Evolutionary conservation across 1,140 invertebrate species (phyloP), one percentile per base, ranked within the genome.

Genomic region (Matsumurasca onukii): DNA sequence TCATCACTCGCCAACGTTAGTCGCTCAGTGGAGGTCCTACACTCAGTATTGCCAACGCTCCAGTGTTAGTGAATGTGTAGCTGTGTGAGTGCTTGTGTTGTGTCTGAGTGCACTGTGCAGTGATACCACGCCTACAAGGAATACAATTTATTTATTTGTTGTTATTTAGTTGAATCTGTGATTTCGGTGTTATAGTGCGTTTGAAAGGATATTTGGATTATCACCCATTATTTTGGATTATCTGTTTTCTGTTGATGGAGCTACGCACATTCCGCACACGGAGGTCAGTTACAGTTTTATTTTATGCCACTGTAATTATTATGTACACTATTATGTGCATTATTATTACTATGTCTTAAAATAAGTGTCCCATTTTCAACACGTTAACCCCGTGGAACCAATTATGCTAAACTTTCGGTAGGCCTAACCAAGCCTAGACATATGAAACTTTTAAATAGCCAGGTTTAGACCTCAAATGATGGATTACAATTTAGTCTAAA

Each of bases 221-320:
- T 13, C 55, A 27, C 55, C 62, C 62, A 31, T 45, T 65, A 65
- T 45, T 65, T 65, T 65, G 62, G 62, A 65, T 59, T 48, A 65
- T 45, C 62, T 65, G 62, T 59, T 65, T 45, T 27, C 34, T 45
- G 62, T 65, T 65, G 39, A 65, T 65, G 62, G 62, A 65, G 62
- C 62, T 31, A 31, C 31, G 31, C 62, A 45, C 27, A 65, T 65
- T 65, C 48, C 62, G 62, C 62, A 65, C 62, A 65, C 31, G 62
- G 62, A 65, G 62, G 62, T 65, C 15, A 59, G 34, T 39, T 9
- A n/a, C n/a, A n/a, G n/a, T n/a, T n/a, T n/a, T n/a, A n/a, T n/a
- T n/a, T n/a, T n/a, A n/a, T n/a, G n/a, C n/a, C n/a, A n/a, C n/a
- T n/a, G n/a, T n/a, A n/a, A n/a, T n/a, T n/a, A n/a, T n/a, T n/a